These are phyloP conservation scores for Strix aluco DNA, from an alignment of 2,113 vertebrate species.

Conservation along the genomic window DNA sequence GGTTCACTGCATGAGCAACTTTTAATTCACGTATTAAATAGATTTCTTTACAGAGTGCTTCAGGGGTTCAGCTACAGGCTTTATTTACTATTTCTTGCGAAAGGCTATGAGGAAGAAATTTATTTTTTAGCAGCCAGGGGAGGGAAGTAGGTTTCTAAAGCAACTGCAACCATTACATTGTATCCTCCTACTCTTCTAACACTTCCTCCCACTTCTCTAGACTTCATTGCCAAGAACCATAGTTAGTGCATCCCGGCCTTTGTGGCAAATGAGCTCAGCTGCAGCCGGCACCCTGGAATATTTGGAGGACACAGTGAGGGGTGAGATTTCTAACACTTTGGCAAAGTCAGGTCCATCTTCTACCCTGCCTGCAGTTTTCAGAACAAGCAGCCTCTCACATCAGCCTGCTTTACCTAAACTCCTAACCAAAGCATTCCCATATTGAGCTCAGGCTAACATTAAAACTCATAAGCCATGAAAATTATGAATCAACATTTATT, in stretches of 20 bases:
- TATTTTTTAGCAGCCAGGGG: neutral
- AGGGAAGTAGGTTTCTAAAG: constrained; percentile 22
- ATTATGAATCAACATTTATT: constrained; percentile 98
- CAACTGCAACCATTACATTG: neutral
- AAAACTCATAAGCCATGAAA: constrained; percentile 56
- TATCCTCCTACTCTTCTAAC: neutral
- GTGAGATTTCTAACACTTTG: neutral
- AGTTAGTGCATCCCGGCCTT: neutral
- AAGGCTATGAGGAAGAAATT: neutral
- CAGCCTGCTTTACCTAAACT: neutral
- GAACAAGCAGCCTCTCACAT: neutral
- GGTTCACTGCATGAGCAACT: neutral
- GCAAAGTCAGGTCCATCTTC: neutral
- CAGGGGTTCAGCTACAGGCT: neutral
- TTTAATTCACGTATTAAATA: neutral
- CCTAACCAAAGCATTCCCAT: neutral
- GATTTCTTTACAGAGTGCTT: neutral
- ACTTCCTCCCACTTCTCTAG: neutral
- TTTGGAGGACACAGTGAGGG: neutral
- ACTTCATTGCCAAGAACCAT: neutral
- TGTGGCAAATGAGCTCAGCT: neutral
- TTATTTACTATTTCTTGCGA: neutral
- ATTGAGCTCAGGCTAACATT: neutral
- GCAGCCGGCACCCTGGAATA: neutral
- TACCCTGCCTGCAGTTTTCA: neutral